Evolutionary conservation across 2,113 vertebrate genomes (phyloP), one percentile per base, ranked within the genome.

Genomic region (Dipodomys merriami): DNA sequence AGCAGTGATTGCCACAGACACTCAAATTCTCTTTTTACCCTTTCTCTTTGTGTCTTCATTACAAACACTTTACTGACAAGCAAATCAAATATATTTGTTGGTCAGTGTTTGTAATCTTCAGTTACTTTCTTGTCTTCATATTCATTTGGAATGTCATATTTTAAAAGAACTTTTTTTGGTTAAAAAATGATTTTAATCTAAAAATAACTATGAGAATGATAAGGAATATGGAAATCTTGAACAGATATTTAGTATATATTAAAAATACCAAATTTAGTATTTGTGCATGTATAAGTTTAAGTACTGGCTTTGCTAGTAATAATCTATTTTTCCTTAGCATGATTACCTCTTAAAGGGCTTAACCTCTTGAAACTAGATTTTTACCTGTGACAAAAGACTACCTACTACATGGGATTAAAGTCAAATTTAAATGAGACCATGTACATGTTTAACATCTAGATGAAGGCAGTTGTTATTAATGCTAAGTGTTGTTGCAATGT

Each of bases 131-230:
- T 83, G 30, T 74, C 64, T 77, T 83, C 68, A 46, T 68, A 49
- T 86, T 76, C 76, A 83, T 60, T 49, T 79, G 86, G 67, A 25
- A 89, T 30, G 2, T 20, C 9, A 71, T 46, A n/a, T 77, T 95
- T 84, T 88, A 23, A 88, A 94, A 39, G 27, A 33, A 92, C 68
- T 77, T 60, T 84, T 73, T 91, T 57, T 77, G 53, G 39, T 35
- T 49, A 83, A 35, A 79, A 80, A 62, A 10, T 3, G 6, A 80
- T 72, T 81, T 57, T 79, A 57, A 67, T 49, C n/a, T 86, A 23
- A 80, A 49, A 86, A 33, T 74, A 76, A 80, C 29, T 68, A 67
- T 72, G 29, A 85, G 29, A 16, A 65, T 88, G 8, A 25, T 78
- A 19, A 86, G 4, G 39, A 25, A 53, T 57, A 62, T 64, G 19